Evolutionary conservation across 2,113 vertebrate genomes (phyloP).

Genomic region (Lates calcarifer): DNA sequence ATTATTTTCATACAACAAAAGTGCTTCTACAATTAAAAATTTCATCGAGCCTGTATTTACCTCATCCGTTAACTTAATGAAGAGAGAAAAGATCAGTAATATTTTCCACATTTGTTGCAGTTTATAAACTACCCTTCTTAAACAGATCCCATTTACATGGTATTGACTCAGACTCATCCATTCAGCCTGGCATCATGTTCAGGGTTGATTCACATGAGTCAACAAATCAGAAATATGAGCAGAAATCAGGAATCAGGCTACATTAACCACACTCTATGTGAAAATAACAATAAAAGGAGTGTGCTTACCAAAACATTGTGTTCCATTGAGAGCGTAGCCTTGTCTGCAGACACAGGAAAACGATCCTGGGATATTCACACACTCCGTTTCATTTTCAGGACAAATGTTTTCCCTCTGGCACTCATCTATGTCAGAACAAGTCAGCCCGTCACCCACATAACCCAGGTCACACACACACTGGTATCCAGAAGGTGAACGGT

Average conservation of each 20-base stretch:
- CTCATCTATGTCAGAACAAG: slow-evolving; percentile 85
- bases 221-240: neutral
- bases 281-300: slow-evolving; percentile 1
- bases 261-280: neutral
- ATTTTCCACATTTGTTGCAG: neutral
- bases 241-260: neutral
- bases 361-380: slow-evolving; percentile 84
- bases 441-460: slow-evolving; percentile 79
- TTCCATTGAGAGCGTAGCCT: slow-evolving; percentile 78
- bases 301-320: slow-evolving; percentile 80
- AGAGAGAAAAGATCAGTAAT: neutral
- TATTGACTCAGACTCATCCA: neutral
- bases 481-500: slow-evolving; percentile 76
- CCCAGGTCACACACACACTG: slow-evolving; percentile 88
- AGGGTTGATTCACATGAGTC: neutral
- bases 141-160: neutral
- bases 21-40: no score
- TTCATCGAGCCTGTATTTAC: no score
- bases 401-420: slow-evolving; percentile 82
- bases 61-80: neutral
- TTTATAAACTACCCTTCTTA: neutral
- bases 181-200: neutral
- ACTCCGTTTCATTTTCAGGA: slow-evolving; percentile 80
- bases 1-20: no score
- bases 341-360: slow-evolving; percentile 83